phyloP scores from a whole-genome alignment of 2,113 vertebrate species.

The Tupaia chinensis region DNA sequence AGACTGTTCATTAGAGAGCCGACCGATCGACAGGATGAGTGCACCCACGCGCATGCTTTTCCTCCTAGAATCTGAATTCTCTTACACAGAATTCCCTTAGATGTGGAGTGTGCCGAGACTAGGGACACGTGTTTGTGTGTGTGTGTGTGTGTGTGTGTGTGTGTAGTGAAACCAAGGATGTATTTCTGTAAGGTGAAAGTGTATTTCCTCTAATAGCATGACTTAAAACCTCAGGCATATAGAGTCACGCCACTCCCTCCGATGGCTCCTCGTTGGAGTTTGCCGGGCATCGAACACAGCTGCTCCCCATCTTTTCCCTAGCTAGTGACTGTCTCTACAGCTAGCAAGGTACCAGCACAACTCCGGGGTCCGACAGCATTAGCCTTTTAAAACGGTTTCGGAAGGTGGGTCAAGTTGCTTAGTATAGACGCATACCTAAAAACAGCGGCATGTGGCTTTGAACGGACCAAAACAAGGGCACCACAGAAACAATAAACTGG shows the following conservation, averaged over 20 bases:
- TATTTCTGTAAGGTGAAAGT: not conserved
- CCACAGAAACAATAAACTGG: conserved; percentile 24
- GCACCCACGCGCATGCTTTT: not conserved
- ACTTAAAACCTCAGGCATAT: not conserved
- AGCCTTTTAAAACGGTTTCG: not conserved
- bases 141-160: not conserved
- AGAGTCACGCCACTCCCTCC: not conserved
- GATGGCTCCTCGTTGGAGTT: not conserved
- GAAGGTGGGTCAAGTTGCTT: not conserved
- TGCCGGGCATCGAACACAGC: not conserved
- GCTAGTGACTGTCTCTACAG: not conserved
- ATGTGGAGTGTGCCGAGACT: not conserved
- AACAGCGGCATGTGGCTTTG: not conserved
- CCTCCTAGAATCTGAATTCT: not conserved
- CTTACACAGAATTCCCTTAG: not conserved
- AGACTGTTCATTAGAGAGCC: not conserved
- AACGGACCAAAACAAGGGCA: conserved; percentile 42
- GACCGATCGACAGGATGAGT: not conserved
- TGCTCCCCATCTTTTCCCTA: not conserved
- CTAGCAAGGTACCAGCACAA: not conserved
- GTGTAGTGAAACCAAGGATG: not conserved
- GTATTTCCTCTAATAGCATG: not conserved
- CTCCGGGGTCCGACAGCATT: not conserved
- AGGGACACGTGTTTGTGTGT: not conserved
- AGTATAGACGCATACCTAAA: not conserved